A percentile compares a stretch with the other conserved stretches of the same genome.
These are phyloP conservation scores for Bimastos eiseni DNA, from an alignment of 2,888 invertebrate genomes.

Conservation along the genomic window DNA sequence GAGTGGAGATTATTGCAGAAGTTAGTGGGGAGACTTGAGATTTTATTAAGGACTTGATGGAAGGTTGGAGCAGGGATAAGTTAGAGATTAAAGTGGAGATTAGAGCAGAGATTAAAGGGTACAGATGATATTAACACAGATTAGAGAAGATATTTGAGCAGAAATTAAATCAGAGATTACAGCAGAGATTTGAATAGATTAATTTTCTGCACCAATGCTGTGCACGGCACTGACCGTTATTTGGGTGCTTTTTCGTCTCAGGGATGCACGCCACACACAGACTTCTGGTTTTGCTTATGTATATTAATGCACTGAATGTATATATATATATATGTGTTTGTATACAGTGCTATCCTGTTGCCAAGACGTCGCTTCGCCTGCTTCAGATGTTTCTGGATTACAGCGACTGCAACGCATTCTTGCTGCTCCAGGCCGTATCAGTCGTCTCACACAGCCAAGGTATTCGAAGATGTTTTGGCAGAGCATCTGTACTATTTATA, in stretches of 20 bases:
- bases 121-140: too few species aligned
- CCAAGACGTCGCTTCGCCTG: conserved; percentile 94
- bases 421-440: conserved; percentile 83
- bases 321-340: neutral
- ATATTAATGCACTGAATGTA: neutral
- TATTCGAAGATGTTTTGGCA: neutral
- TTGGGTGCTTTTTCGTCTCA: neutral
- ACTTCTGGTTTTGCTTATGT: neutral
- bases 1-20: too few species aligned
- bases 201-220: neutral
- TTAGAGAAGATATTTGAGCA: too few species aligned
- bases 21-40: too few species aligned
- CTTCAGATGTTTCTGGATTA: conserved; percentile 97
- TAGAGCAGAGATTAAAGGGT: too few species aligned
- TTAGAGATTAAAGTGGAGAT: neutral
- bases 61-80: neutral
- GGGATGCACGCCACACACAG: neutral
- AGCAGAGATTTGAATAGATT: neutral
- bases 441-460: conserved; percentile 8
- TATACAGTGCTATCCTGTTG: conserved; percentile 82
- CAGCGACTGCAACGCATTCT: conserved; percentile 88
- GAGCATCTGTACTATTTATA: neutral
- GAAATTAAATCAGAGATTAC: neutral
- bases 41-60: too few species aligned
- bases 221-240: neutral